Evolutionary conservation across 2,888 invertebrate genomes (phyloP), one percentile per base, ranked within the genome.

Genomic region (Ypsolopha scabrella): DNA sequence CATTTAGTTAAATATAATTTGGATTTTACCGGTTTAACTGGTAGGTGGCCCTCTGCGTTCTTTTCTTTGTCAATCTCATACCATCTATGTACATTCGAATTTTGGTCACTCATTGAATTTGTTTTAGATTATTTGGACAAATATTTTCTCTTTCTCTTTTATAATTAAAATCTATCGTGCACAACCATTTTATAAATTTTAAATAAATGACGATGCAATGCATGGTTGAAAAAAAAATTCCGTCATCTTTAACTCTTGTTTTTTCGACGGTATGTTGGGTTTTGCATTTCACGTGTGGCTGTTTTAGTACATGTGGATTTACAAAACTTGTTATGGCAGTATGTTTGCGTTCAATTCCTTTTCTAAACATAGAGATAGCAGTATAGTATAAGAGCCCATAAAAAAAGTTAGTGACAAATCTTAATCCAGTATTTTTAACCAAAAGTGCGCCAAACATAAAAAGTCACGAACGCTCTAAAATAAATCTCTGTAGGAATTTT

Each of bases 331-430:
- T 43, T 38, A 78, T 85, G 85, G 83, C 85, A 85, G 85, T 85
- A 75, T 75, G 64, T 72, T 76, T 76, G 72, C 70, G 68, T 78
- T 85, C 82, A 85, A 85, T 85, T 85, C 82, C 82, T 73, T 76
- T 69, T 66, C 63, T 59, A 68, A 65, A 63, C 8, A 13, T 9
- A 44, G 11, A 13, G 13, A 10, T 44, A 10, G 39, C 9, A 39
- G 9, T 9, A 39, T 39, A 39, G 9, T 3, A 10, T 39, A 3
- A 24, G 24, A 24, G 24, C 24, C 4, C 24, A 24, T 24, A 24
- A 2, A 2, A 2, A 24, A 24, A 24, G 24, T 24, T 24, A 24
- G 4, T 24, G n/a, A 24, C 24, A 24, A 24, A 24, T 24, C 2
- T 3, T 24, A 24, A 24, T 24, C 4, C 24, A 4, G 24, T 2